Base-by-base conservation (phyloP, 2,797 vertebrate species). In the Lateolabrax maculatus region DNA sequence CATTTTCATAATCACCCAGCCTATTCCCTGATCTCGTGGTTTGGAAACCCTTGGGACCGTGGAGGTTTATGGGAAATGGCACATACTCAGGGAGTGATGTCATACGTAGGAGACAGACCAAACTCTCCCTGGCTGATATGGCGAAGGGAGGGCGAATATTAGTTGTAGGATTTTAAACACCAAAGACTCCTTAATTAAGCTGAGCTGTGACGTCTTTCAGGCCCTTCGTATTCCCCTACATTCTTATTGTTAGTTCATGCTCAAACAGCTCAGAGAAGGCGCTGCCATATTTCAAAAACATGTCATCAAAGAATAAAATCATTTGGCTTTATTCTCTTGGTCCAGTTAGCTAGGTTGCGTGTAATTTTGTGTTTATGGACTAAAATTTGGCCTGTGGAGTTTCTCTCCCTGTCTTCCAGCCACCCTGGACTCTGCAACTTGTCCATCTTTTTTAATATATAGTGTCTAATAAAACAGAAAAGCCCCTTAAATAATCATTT, bases 51-150 rank as follows among this genome's bases (percentile, higher is more conserved):
- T 79, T 65, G 87, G 88, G 90, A 90, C 71, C 63, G 15, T 4
- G 9, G 71, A 79, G 81, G 75, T 94, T 94, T 95, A 95, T 95
- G 86, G 89, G 92, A 93, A 92, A 95, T 92, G 90, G 90, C 84
- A 95, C 90, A 91, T 92, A 90, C 94, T 95, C 93, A 73, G 84
- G 88, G 90, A 91, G 93, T 95, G 95, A 95, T 95, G 92, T 95
- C 93, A 92, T 92, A 85, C 71, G 86, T 69, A 88, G 87, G 89
- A 92, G 87, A 84, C 85, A 80, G 87, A 87, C 78, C 76, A 64
- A 84, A 75, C 56, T 87, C 71, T 85, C 84, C 68, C 83, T 16
- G 70, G 51, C 84, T 87, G 88, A 91, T 93, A 92, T 16, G 58
- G 64, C 25, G 18, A 80, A 88, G 84, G 85, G 88, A 89, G 83